A percentile compares a stretch with the other conserved stretches of the same genome.
Evolutionary conservation across 2,113 vertebrate species (phyloP).

Genomic region (Blennius ocellaris): DNA sequence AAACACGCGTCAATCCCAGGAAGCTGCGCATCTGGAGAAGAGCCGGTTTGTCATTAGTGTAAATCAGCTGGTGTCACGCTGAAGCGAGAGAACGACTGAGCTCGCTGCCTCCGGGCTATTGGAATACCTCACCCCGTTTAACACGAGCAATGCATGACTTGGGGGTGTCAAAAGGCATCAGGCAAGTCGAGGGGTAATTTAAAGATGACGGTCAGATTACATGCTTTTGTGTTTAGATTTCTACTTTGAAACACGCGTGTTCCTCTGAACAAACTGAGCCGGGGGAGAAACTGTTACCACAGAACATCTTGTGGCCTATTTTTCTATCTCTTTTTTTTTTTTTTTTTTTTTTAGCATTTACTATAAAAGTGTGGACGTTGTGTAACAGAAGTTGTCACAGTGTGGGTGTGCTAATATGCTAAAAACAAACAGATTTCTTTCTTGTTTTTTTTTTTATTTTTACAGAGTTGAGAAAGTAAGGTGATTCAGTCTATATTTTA

Average conservation of each 20-base stretch:
- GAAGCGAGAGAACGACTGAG: constrained; percentile 2
- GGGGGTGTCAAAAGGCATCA: constrained; percentile 25
- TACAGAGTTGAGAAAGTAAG: not conserved
- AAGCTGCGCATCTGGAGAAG: constrained; percentile 29
- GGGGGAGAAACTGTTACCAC: not conserved
- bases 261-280: not conserved
- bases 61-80: constrained; percentile 54
- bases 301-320: not conserved
- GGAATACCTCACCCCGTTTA: constrained; percentile 2
- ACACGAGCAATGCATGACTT: constrained; percentile 1
- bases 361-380: not conserved
- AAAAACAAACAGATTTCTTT: not conserved
- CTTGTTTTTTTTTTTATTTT: not conserved
- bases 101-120: constrained; percentile 16
- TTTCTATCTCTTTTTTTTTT: not conserved
- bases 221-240: not conserved
- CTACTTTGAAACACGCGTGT: not conserved
- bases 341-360: not conserved
- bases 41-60: constrained; percentile 53
- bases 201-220: constrained; percentile 14
- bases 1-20: constrained; percentile 44
- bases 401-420: not conserved
- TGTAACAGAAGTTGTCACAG: too few species aligned
- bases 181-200: not conserved
- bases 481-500: not conserved